A percentile compares a stretch with the other conserved stretches of the same genome.
Evolutionary conservation across 1,140 invertebrate genomes (phyloP).

Genomic region (Acromyrmex heyeri): DNA sequence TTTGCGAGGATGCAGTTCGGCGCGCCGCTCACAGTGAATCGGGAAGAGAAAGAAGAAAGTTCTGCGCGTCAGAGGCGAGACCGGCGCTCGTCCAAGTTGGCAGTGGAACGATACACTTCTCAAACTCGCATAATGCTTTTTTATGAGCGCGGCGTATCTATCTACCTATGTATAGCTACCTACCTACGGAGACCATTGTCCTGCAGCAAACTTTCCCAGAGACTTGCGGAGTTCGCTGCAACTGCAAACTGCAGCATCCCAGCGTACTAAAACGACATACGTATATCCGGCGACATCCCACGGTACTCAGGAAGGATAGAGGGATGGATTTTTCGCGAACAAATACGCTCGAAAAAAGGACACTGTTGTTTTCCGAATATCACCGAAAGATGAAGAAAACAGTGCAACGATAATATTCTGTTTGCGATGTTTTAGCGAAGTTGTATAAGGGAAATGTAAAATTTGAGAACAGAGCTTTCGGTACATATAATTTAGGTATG

Average conservation of each 20-base stretch:
- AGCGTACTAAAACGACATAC: neutral
- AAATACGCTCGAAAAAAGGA: constrained; percentile 3
- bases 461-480: neutral
- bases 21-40: constrained; percentile 2
- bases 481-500: neutral
- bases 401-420: neutral
- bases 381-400: neutral
- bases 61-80: constrained; percentile 18
- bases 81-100: constrained; percentile 41
- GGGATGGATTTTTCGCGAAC: neutral
- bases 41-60: constrained; percentile 43
- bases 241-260: constrained; percentile 11
- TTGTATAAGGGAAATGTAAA: neutral
- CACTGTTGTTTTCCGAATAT: constrained; percentile 1
- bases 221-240: constrained; percentile 29
- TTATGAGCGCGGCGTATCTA: constrained; percentile 27
- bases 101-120: constrained; percentile 59
- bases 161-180: constrained; percentile 31
- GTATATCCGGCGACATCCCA: constrained; percentile 10
- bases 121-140: constrained; percentile 64
- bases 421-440: constrained; percentile 9
- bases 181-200: constrained; percentile 54
- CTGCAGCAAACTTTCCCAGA: constrained; percentile 40
- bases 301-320: neutral
- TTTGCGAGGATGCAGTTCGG: constrained; percentile 27